A percentile compares a stretch with the other conserved stretches of the same genome.
Evolutionary conservation across 2,797 vertebrate genomes (phyloP).

Genomic region (Phylloscopus collybita): DNA sequence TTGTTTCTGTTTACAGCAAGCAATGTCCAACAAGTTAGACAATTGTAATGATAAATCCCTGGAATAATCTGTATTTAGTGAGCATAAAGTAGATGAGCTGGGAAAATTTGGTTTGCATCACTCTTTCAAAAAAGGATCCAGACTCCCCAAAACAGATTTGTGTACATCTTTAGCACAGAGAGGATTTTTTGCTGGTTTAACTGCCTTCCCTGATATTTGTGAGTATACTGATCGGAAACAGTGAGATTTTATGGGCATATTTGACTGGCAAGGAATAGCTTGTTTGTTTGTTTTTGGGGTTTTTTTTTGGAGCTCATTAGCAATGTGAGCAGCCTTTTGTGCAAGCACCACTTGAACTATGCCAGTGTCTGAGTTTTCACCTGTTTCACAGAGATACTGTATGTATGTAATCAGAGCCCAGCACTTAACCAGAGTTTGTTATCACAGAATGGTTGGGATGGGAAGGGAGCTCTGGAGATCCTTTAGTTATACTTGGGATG

Average conservation of each 20-base stretch:
- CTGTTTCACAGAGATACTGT: background rate
- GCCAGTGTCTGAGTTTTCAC: background rate
- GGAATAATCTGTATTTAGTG: slow-evolving; percentile 29
- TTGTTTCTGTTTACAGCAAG: background rate
- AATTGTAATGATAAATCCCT: slow-evolving; percentile 21
- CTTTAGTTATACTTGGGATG: background rate
- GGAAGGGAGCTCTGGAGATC: background rate
- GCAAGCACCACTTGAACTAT: background rate
- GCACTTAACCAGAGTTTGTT: background rate
- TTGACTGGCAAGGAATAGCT: background rate
- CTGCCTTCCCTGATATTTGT: background rate
- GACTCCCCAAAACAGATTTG: background rate
- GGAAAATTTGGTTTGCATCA: slow-evolving; percentile 9
- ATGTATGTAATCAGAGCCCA: background rate
- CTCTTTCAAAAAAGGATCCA: background rate
- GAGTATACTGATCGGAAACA: background rate
- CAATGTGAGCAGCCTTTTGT: background rate
- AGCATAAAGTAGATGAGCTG: slow-evolving; percentile 4
- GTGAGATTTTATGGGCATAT: background rate
- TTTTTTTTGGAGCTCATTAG: background rate
- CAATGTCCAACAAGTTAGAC: background rate
- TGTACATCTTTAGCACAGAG: background rate
- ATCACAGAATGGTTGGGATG: background rate
- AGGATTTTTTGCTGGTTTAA: background rate
- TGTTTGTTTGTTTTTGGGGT: background rate